Percentiles rank a stretch among this genome's conserved stretches.
Conservation (phyloP, 2,888 invertebrate genomes). For the Hanleya hanleyi region DNA sequence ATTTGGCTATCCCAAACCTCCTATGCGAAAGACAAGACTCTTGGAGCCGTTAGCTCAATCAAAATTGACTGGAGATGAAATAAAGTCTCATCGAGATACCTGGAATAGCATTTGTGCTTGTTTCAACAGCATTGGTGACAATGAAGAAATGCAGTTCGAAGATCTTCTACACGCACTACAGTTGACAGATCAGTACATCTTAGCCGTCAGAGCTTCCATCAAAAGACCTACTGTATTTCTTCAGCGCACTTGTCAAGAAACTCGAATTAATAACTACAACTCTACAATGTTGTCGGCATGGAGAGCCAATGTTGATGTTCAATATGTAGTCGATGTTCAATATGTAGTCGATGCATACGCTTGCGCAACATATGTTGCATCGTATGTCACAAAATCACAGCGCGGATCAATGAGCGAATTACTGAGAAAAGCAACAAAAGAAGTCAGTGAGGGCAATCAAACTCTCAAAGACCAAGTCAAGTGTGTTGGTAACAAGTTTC, state of each 20-base stretch:
- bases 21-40: too few species aligned
- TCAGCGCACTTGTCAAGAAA: conserved; percentile 21
- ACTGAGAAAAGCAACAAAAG: conserved; percentile 34
- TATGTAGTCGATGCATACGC: conserved; percentile 33
- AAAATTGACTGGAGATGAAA: too few species aligned
- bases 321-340: conserved; percentile 34
- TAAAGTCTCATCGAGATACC: too few species aligned
- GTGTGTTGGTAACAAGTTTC: conserved; percentile 34
- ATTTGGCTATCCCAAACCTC: too few species aligned
- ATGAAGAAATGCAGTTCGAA: conserved; percentile 18
- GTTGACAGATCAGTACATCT: conserved; percentile 22
- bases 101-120: too few species aligned
- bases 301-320: conserved; percentile 38
- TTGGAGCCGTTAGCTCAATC: too few species aligned
- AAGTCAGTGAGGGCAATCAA: conserved; percentile 33
- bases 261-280: conserved; percentile 35
- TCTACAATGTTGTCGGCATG: conserved; percentile 19
- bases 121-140: too few species aligned
- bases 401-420: conserved; percentile 40
- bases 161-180: conserved; percentile 19
- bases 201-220: conserved; percentile 18
- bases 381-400: conserved; percentile 40
- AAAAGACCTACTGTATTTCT: conserved; percentile 28
- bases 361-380: conserved; percentile 33
- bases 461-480: conserved; percentile 32